Evolutionary conservation across 2,797 vertebrate genomes (phyloP).

Genomic region (Neosilurus hyrtlii): DNA sequence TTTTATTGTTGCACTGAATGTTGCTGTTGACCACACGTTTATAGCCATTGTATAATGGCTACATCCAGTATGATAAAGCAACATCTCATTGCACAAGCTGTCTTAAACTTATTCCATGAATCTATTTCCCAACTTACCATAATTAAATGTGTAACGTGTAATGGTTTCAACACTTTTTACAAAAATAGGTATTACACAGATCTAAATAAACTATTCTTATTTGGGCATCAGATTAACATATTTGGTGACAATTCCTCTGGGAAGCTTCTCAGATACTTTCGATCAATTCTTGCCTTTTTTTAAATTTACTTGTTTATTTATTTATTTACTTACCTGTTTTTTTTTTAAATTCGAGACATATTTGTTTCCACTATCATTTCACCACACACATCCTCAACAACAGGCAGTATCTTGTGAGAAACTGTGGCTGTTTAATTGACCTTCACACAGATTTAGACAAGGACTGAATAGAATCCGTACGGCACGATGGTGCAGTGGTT

Average conservation of each 20-base stretch:
- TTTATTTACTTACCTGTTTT: slow-evolving; percentile 3
- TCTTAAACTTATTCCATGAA: not conserved
- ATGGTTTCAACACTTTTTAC: not conserved
- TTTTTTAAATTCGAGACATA: slow-evolving; percentile 16
- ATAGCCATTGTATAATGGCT: not conserved
- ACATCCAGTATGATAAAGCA: not conserved
- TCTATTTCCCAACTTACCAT: not conserved
- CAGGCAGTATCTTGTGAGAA: not conserved
- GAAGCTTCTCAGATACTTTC: slow-evolving; percentile 18
- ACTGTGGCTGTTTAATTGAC: not conserved
- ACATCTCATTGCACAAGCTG: no score
- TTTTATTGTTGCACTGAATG: no score
- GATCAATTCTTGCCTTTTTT: slow-evolving; percentile 6
- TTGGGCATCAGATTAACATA: no score
- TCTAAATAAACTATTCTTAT: no score
- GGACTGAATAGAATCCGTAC: not conserved
- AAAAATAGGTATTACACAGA: no score
- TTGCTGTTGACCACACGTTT: not conserved
- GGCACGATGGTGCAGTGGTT: no score
- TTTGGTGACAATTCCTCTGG: no score
- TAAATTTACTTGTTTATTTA: not conserved
- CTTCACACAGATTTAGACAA: slow-evolving; percentile 1
- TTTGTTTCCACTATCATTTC: slow-evolving; percentile 35
- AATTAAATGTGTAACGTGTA: not conserved
- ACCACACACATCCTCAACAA: slow-evolving; percentile 20